Conservation (phyloP, 2,888 invertebrate genomes). For the Rugalucina vietnamica region DNA sequence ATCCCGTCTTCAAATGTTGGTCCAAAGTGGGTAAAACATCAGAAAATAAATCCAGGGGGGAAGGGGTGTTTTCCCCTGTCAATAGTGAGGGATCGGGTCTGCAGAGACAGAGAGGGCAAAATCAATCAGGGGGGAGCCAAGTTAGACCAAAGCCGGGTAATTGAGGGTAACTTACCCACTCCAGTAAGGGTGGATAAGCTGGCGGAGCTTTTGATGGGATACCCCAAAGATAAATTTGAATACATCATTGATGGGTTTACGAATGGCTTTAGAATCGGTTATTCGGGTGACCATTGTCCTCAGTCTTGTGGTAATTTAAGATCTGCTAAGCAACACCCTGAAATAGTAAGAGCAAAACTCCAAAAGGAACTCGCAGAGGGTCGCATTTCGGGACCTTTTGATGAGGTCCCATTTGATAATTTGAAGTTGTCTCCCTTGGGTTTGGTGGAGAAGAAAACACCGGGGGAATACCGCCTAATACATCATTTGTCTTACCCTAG, state of each 20-base stretch:
- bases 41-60: not conserved
- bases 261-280: slow-evolving; percentile 11
- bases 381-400: slow-evolving; percentile 30
- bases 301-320: not conserved
- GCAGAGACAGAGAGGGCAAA: not conserved
- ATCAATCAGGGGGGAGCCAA: not conserved
- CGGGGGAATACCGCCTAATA: slow-evolving; percentile 28
- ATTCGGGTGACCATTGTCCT: not conserved
- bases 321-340: not conserved
- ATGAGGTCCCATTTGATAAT: slow-evolving; percentile 15
- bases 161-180: not conserved
- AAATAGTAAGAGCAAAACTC: not conserved
- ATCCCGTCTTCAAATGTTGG: not conserved
- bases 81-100: not conserved
- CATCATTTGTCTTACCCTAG: slow-evolving; percentile 36
- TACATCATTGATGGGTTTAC: slow-evolving; percentile 13
- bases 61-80: not conserved
- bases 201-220: not conserved
- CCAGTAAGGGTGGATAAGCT: not conserved
- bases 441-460: slow-evolving; percentile 29
- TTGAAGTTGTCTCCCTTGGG: slow-evolving; percentile 24
- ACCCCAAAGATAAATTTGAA: not conserved
- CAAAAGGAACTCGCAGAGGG: slow-evolving; percentile 11
- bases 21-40: not conserved
- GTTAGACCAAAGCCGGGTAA: not conserved